These are phyloP conservation scores for Rotaria macrura DNA, from an alignment of 2,888 invertebrate genomes.

Conservation along the genomic window DNA sequence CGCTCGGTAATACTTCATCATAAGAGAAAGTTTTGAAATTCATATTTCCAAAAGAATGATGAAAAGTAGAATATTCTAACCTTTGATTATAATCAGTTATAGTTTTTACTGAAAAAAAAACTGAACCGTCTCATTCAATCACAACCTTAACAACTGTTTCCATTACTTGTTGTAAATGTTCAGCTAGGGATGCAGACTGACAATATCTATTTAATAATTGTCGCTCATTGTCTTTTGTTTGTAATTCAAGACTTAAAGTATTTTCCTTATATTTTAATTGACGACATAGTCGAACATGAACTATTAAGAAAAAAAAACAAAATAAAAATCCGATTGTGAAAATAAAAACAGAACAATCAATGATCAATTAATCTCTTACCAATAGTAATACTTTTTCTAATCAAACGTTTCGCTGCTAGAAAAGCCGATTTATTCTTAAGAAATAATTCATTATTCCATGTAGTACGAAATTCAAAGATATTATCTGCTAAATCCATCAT, in stretches of 20 bases:
- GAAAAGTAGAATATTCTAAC: too few species aligned
- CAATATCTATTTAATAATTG: neutral
- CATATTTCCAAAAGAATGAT: too few species aligned
- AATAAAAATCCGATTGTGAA: neutral
- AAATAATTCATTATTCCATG: neutral
- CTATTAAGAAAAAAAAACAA: neutral
- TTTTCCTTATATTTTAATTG: neutral
- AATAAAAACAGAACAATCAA: neutral
- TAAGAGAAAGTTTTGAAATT: too few species aligned
- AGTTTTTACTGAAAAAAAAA: too few species aligned
- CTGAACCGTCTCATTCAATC: too few species aligned
- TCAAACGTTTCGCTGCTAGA: neutral
- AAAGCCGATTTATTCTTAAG: neutral
- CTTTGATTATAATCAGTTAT: too few species aligned
- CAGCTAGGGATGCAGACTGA: neutral
- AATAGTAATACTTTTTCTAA: neutral
- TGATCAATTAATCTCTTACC: neutral
- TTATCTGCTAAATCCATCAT: neutral
- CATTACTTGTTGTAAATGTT: neutral
- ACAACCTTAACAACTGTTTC: neutral
- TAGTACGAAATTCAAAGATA: neutral
- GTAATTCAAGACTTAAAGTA: neutral
- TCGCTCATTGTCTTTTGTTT: neutral
- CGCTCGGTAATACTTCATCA: too few species aligned
- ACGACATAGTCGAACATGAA: neutral